phyloP scores from a whole-genome alignment of 2,888 invertebrate species.

The Caenorhabditis panamensis region DNA sequence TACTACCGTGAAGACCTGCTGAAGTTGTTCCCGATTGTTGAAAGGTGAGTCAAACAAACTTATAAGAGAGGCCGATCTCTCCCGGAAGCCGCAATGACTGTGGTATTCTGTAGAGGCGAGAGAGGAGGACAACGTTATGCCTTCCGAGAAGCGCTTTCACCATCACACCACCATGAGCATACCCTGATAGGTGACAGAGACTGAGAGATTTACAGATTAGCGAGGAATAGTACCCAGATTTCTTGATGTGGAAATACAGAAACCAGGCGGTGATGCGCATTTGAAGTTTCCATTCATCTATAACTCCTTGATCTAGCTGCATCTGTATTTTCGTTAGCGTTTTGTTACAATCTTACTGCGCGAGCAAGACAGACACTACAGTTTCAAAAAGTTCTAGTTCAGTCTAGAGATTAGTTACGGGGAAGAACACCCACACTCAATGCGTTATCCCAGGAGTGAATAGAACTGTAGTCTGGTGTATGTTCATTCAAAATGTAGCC shows the following conservation, averaged over 20 bases:
- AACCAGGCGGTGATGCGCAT: neutral
- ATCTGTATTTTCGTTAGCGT: no score
- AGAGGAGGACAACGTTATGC: constrained; percentile 85
- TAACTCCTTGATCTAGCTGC: neutral
- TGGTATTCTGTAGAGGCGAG: constrained; percentile 86
- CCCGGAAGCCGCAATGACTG: no score
- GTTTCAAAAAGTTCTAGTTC: neutral
- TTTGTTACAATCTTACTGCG: no score
- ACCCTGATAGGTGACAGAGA: no score
- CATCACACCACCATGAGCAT: constrained; percentile 97
- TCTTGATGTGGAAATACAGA: neutral
- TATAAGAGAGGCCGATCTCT: no score
- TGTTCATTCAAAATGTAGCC: neutral
- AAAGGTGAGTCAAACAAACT: no score
- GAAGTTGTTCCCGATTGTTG: no score
- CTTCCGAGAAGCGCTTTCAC: constrained; percentile 93
- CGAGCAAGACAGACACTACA: constrained; percentile 1
- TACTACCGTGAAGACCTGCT: constrained; percentile 89
- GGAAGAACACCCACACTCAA: constrained; percentile 5
- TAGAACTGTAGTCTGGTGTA: neutral
- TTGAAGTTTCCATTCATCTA: no score
- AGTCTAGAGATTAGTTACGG: neutral
- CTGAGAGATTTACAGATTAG: constrained; percentile 8
- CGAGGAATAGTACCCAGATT: constrained; percentile 14
- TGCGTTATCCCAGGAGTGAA: neutral